Conservation (phyloP, 2,113 vertebrate species). For the Anarhynchus alexandrinus region DNA sequence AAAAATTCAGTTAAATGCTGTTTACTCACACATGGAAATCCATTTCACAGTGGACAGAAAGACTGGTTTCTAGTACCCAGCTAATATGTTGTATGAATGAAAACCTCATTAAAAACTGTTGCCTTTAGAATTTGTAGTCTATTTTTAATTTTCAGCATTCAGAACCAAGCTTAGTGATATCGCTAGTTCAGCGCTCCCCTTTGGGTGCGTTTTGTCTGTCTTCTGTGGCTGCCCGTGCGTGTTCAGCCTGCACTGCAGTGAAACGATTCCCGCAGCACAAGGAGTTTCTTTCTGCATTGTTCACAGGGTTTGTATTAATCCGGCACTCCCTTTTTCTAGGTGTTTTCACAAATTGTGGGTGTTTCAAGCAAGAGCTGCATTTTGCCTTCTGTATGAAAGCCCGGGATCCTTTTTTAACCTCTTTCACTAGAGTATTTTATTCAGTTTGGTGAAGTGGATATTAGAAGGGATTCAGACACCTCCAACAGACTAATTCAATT, state of each 20-base stretch:
- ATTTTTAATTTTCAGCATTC: neutral
- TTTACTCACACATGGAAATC: neutral
- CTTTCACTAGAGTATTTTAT: neutral
- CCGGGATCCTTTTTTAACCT: neutral
- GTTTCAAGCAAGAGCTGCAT: neutral
- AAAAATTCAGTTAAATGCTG: accelerated
- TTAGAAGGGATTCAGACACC: neutral
- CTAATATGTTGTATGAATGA: accelerated
- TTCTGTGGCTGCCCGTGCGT: neutral
- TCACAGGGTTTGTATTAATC: neutral
- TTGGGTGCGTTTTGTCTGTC: neutral
- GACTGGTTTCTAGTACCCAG: neutral
- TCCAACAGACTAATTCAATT: neutral
- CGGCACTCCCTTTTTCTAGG: neutral
- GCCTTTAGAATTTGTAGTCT: neutral
- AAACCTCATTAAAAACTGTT: neutral
- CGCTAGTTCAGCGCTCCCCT: accelerated
- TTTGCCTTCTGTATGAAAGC: neutral
- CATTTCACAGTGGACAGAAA: neutral
- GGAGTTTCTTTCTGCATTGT: neutral
- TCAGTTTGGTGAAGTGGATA: neutral
- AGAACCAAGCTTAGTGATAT: neutral
- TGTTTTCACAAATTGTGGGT: neutral
- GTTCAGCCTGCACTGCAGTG: neutral
- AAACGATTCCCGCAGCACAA: neutral